These are phyloP conservation scores for Drosophila nasuta DNA, from an alignment of 1,140 invertebrate species.

Conservation along the genomic window DNA sequence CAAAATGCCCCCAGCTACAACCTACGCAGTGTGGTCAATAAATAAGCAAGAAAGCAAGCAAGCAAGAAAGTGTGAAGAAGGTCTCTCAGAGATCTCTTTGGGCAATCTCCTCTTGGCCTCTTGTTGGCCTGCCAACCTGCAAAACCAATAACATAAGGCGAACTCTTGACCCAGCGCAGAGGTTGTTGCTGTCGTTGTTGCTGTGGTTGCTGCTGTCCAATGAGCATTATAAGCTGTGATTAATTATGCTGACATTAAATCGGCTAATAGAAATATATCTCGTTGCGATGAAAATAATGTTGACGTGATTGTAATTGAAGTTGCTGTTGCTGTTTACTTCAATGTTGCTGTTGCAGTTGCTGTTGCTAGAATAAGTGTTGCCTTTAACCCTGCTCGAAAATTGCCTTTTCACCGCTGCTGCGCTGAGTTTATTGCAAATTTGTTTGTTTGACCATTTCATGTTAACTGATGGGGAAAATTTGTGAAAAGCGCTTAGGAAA, in stretches of 20 bases:
- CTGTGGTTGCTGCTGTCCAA: conserved; percentile 40
- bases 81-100: conserved; percentile 40
- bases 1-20: conserved; percentile 72
- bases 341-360: conserved; percentile 33
- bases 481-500: conserved; percentile 76
- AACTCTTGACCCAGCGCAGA: conserved; percentile 67
- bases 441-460: conserved; percentile 67
- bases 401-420: conserved; percentile 76
- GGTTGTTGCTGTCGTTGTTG: conserved; percentile 29
- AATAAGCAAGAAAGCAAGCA: conserved; percentile 37
- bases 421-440: conserved; percentile 80
- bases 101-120: conserved; percentile 31
- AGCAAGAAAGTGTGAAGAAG: conserved; percentile 74
- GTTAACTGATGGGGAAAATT: conserved; percentile 78
- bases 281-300: conserved; percentile 80
- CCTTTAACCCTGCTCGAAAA: conserved; percentile 73
- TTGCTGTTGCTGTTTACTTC: conserved; percentile 36
- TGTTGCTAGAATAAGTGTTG: conserved; percentile 54
- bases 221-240: conserved; percentile 72
- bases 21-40: conserved; percentile 78
- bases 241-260: conserved; percentile 84
- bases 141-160: conserved; percentile 53
- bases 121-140: conserved; percentile 14
- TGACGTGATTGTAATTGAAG: conserved; percentile 82
- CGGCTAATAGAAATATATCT: conserved; percentile 84